These are phyloP conservation scores for Ataeniobius toweri DNA, from an alignment of 2,797 vertebrate genomes.

Conservation along the genomic window DNA sequence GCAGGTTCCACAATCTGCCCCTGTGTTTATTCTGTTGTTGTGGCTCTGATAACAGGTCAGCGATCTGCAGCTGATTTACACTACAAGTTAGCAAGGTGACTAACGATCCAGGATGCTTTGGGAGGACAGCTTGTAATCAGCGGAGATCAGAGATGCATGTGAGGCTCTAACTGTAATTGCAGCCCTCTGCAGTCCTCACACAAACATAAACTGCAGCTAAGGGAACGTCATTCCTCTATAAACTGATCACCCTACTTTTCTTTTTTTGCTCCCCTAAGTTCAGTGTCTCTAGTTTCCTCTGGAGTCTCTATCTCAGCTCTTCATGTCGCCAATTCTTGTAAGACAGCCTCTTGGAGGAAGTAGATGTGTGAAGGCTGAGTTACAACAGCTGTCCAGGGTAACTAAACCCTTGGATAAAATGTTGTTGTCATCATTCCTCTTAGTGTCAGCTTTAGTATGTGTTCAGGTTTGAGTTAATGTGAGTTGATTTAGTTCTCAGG, in stretches of 20 bases:
- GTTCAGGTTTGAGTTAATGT: conserved; percentile 47
- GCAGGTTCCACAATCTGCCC: conserved; percentile 54
- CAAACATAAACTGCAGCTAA: conserved; percentile 35
- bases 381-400: conserved; percentile 43
- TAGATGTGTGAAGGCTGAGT: conserved; percentile 52
- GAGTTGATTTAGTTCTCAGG: conserved; percentile 54
- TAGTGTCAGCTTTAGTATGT: conserved; percentile 55
- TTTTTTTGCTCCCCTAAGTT: conserved; percentile 19
- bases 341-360: conserved; percentile 44
- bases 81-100: conserved; percentile 75
- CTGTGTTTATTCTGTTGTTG: conserved; percentile 70
- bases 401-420: conserved; percentile 47
- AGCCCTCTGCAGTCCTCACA: conserved; percentile 36
- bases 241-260: conserved; percentile 23
- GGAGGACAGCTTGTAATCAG: conserved; percentile 63
- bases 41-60: conserved; percentile 68
- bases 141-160: conserved; percentile 51
- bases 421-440: conserved; percentile 52
- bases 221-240: conserved; percentile 30
- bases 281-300: conserved; percentile 26
- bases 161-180: conserved; percentile 66
- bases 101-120: conserved; percentile 65
- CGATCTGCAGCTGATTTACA: conserved; percentile 58
- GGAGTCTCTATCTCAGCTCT: conserved; percentile 66
- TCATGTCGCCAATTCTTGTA: conserved; percentile 52